Evolutionary conservation across 2,797 vertebrate genomes (phyloP), one percentile per base, ranked within the genome.

Genomic region (Sebastes matsubarae): DNA sequence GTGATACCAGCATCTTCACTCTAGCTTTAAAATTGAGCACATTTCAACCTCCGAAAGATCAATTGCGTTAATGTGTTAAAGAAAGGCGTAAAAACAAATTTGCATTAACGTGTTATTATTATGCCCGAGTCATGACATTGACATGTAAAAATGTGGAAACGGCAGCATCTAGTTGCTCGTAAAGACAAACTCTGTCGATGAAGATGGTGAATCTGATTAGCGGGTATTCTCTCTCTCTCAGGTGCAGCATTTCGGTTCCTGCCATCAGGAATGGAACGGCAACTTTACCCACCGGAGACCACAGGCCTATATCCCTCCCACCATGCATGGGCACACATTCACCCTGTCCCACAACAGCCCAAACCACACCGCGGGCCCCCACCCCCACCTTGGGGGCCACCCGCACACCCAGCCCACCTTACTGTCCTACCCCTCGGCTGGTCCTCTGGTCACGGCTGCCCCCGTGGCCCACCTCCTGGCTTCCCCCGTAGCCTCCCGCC

Each of bases 391-490:
- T 91, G 92, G 97, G 27, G 97, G 96, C 63, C 95, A 92, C 87
- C 97, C 97, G 0, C 97, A 96, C 81, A 95, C 95, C 75, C 98
- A 98, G 92, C 96, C 97, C 68, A 81, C 97, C 76, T 94, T 99
- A 16, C 95, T 99, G 13, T 96, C 98, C 0, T 99, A 97, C 89
- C 96, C 97, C 0, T 95, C 97, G 0, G 91, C 98, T 42, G 97
- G 96, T 14, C 89, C 97, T 30, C 95, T 99, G 71, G 96, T 96
- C 75, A 96, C 96, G 8, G 95, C 97, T 59, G 97, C 97, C 0
- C 97, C 98, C 0, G 96, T 99, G 79, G 96, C 98, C 89, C 99
- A 99, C 96, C 96, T 99, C 72, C 93, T 99, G 70, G 97, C 98
- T 78, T 99, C 99, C 13, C 97, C 99, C 0, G 98, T 97, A 86